Evolutionary conservation across 2,113 vertebrate species (phyloP), one percentile per base, ranked within the genome.

Genomic region (Seriola dumerili): DNA sequence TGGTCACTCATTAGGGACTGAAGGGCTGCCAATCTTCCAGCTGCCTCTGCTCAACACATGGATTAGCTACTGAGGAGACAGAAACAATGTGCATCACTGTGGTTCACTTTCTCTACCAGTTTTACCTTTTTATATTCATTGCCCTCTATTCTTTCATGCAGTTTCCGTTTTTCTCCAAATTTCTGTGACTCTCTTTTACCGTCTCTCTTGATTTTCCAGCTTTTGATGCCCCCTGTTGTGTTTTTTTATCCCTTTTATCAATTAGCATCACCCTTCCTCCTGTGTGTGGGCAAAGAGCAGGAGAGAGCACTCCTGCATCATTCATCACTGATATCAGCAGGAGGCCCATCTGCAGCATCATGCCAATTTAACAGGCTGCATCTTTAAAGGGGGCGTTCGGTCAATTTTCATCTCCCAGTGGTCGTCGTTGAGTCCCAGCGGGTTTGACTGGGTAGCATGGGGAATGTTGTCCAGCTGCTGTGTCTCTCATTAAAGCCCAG

Each of bases 1-100:
- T 69, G 80, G 86, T 85, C 65, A 58, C 86, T 92, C 89, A 92
- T 93, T 93, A 93, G 87, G 48, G 71, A 72, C 19, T 86, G 88
- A 89, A 87, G 73, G 72, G 83, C 78, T 78, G 90, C 89, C 93
- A 90, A 83, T 81, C 83, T 91, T 68, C 71, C 80, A 85, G 87
- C 85, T 87, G 90, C 89, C 72, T 79, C 85, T 44, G 74, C 77
- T 85, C 72, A 29, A 84, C 84, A 72, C 38, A 11, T 64, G 68
- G 68, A 85, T 91, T 65, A 29, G 29, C 29, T 29, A 83, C 73
- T 48, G 73, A 83, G 29, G 72, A 82, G 17, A 21, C 73, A 19
- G 29, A 32, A 69, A 72, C 34, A 67, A 66, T 5, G 11, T 68
- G 66, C 64, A 67, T 46, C 5, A 2, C 73, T 77, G 16, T 57